Evolutionary conservation across 2,888 invertebrate genomes (phyloP).

Genomic region (Rhopalosiphum nymphaeae): DNA sequence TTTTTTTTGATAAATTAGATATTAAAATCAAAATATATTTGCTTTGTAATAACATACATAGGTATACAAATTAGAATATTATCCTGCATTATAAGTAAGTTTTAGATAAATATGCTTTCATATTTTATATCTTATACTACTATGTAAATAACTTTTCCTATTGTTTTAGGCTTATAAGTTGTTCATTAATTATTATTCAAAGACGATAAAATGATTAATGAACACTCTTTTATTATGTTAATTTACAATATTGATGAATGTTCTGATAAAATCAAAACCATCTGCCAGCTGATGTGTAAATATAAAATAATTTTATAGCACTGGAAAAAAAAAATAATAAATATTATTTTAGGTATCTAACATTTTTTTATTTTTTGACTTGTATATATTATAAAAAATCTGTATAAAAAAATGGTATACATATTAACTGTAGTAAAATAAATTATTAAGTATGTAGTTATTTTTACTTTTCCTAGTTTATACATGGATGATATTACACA

Average conservation of each 20-base stretch:
- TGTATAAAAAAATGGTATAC: background rate
- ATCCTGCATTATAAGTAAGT: no score
- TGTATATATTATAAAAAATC: background rate
- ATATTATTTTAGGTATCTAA: background rate
- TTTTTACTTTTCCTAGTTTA: background rate
- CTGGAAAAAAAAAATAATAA: background rate
- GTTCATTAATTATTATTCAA: slow-evolving; percentile 18
- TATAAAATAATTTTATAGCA: background rate
- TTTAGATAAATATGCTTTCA: no score
- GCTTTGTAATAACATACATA: no score
- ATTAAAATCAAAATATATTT: no score
- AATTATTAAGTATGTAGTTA: background rate
- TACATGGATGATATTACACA: background rate
- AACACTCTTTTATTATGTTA: background rate
- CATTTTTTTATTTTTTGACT: background rate
- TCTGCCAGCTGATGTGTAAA: background rate
- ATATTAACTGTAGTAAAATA: background rate
- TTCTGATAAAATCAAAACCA: background rate
- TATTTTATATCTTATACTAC: background rate
- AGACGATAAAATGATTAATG: slow-evolving; percentile 22
- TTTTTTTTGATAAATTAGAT: no score
- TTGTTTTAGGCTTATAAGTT: background rate
- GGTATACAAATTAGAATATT: no score
- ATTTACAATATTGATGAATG: background rate
- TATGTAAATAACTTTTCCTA: background rate